Evolutionary conservation across 2,797 vertebrate genomes (phyloP).

Genomic region (Ptychadena robeensis): DNA sequence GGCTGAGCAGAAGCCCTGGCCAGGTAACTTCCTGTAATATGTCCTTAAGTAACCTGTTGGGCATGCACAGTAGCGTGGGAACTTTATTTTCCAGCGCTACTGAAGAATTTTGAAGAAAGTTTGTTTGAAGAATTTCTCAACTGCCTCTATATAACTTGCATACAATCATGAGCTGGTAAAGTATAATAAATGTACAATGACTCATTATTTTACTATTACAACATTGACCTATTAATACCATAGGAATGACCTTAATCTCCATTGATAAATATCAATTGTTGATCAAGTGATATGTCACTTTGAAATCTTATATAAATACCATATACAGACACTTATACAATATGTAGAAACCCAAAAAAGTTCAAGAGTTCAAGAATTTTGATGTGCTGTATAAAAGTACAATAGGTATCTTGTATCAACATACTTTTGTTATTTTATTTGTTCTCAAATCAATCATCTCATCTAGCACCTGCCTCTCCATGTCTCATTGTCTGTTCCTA

Average conservation of each 20-base stretch:
- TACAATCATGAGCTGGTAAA: too few species aligned
- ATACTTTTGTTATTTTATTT: constrained; percentile 44
- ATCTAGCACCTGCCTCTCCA: constrained; percentile 54
- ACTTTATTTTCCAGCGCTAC: too few species aligned
- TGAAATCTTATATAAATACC: neutral
- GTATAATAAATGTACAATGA: too few species aligned
- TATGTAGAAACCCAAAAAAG: neutral
- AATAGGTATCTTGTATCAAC: constrained; percentile 3
- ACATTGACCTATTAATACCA: neutral
- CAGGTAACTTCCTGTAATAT: too few species aligned
- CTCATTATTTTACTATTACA: too few species aligned
- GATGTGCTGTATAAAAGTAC: constrained; percentile 18
- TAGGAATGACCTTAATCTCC: neutral
- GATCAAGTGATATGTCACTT: constrained; percentile 6
- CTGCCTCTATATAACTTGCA: too few species aligned
- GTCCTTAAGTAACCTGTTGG: too few species aligned
- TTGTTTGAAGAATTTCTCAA: too few species aligned
- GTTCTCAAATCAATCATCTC: constrained; percentile 56
- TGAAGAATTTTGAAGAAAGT: too few species aligned
- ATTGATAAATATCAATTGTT: neutral
- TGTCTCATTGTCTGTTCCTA: constrained; percentile 61
- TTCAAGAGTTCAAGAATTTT: neutral
- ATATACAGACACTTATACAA: neutral
- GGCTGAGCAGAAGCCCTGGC: too few species aligned
- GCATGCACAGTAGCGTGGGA: too few species aligned